Conservation (phyloP, 92 coral and sea anemone species). For the Scolanthus callimorphus region DNA sequence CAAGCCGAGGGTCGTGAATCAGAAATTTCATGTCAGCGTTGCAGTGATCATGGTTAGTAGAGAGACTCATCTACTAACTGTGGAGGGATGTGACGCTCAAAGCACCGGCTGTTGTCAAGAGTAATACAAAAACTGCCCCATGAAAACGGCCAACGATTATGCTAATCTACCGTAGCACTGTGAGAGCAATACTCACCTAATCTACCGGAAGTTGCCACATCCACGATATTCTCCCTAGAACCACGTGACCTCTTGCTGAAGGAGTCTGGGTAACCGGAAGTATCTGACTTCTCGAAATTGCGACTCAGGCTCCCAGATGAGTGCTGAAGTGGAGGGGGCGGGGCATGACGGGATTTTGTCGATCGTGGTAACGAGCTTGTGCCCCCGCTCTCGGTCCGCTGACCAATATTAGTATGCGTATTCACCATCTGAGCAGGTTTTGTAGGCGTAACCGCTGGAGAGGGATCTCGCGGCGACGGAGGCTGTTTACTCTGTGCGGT, state of each 20-base stretch:
- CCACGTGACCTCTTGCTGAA: slow-evolving; percentile 55
- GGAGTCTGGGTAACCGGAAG: slow-evolving; percentile 86
- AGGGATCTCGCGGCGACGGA: background rate
- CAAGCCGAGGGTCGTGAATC: too few relatives aligned
- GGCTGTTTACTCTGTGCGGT: background rate
- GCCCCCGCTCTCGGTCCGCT: slow-evolving; percentile 1
- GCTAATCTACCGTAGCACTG: too few relatives aligned
- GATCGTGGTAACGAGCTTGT: slow-evolving; percentile 32
- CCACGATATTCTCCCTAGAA: slow-evolving; percentile 51
- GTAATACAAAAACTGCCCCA: too few relatives aligned
- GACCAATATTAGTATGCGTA: slow-evolving; percentile 11
- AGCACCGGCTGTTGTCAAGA: too few relatives aligned
- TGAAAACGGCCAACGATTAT: too few relatives aligned
- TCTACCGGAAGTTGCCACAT: slow-evolving; percentile 28
- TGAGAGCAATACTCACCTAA: slow-evolving; percentile 17
- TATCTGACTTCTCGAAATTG: slow-evolving; percentile 38
- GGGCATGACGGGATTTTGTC: slow-evolving; percentile 47
- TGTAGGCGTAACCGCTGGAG: background rate
- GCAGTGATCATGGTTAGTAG: too few relatives aligned
- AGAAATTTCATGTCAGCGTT: too few relatives aligned
- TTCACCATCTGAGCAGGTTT: background rate
- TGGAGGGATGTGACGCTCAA: too few relatives aligned
- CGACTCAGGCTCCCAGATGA: slow-evolving; percentile 61
- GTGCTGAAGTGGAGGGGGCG: slow-evolving; percentile 43
- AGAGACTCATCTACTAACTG: too few relatives aligned